Percentiles rank a stretch among this genome's conserved stretches.
phyloP scores from a whole-genome alignment of 2,888 invertebrate species.

The Diarsia dahlii region DNA sequence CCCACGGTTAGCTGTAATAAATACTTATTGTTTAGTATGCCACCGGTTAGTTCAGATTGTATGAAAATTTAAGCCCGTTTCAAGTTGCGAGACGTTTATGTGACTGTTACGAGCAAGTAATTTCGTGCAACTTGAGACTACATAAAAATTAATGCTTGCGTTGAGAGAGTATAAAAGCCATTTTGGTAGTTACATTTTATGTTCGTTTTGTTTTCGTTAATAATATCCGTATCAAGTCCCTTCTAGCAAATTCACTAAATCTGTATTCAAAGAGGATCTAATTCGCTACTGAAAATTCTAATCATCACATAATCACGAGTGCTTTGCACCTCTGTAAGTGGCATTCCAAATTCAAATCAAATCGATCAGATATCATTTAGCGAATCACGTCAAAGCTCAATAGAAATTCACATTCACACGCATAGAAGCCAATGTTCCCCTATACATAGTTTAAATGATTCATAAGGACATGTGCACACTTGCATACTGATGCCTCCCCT shows the following conservation, averaged over 20 bases:
- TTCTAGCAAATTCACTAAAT: neutral
- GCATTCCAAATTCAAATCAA: conserved; percentile 52
- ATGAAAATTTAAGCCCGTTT: conserved; percentile 55
- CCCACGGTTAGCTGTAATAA: conserved; percentile 63
- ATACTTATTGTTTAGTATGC: conserved; percentile 65
- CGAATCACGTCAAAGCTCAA: conserved; percentile 60
- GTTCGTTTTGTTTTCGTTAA: neutral
- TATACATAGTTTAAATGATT: conserved; percentile 57
- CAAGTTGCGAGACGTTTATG: conserved; percentile 37
- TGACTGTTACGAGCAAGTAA: conserved; percentile 33
- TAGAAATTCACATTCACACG: conserved; percentile 57
- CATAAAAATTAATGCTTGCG: conserved; percentile 39
- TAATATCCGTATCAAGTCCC: neutral
- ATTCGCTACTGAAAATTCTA: conserved; percentile 20
- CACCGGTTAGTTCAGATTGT: conserved; percentile 46
- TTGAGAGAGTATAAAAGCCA: conserved; percentile 34
- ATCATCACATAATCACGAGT: conserved; percentile 19
- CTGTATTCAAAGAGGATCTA: conserved; percentile 2
- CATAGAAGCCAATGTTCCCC: conserved; percentile 48
- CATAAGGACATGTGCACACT: conserved; percentile 61
- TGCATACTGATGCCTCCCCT: conserved; percentile 67
- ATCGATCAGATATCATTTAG: conserved; percentile 62
- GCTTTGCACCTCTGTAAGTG: conserved; percentile 40
- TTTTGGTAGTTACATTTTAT: conserved; percentile 14
- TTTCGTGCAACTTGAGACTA: conserved; percentile 51